Base-by-base conservation (phyloP, 53 echinoderm and acorn worm species). In the Henricia sp. region DNA sequence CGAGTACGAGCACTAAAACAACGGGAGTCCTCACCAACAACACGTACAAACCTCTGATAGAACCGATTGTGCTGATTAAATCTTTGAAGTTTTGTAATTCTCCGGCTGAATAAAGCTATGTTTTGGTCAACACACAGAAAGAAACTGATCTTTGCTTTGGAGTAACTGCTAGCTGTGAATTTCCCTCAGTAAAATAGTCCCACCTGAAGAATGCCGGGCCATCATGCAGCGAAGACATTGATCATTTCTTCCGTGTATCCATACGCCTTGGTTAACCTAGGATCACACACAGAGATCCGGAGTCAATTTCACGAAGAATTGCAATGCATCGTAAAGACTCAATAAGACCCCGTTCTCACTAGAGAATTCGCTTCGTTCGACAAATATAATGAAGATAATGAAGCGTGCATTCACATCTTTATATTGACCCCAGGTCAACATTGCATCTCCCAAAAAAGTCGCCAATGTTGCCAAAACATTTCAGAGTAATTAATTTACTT, bases 161-260 rank as follows among this genome's bases (percentile, higher is more conserved):
- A n/a, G n/a, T 46, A 14, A 8, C 48, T 46, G 8, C 48, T 46
- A 46, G 48, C 8, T 10, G 48, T 10, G 8, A 46, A 14, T 46
- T 10, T 46, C 48, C 48, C 14, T 8, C 8, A 14, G 14, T 46
- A 8, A 46, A 46, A 10, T 8, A 10, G 48, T 8, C 8, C 48
- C 8, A 46, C 14, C 32, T 30, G 3, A 26, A 11, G 6, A 70
- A 6, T 40, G 10, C 38, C n/a, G 17, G 37, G 4, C 72, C 58
- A 9, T 59, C 30, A 84, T 1, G 72, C 84, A 30, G 84, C 71
- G 43, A 84, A 84, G 28, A 84, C 59, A 20, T 84, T 71, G 6
- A 84, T 71, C 70, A 58, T 46, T 23, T 54, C 70, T 34, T 41
- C 26, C 8, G 84, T 41, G 71, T 56, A 84, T 0, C 84, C 84